phyloP scores from a whole-genome alignment of 2,113 vertebrate genomes.

The Austrofundulus limnaeus region DNA sequence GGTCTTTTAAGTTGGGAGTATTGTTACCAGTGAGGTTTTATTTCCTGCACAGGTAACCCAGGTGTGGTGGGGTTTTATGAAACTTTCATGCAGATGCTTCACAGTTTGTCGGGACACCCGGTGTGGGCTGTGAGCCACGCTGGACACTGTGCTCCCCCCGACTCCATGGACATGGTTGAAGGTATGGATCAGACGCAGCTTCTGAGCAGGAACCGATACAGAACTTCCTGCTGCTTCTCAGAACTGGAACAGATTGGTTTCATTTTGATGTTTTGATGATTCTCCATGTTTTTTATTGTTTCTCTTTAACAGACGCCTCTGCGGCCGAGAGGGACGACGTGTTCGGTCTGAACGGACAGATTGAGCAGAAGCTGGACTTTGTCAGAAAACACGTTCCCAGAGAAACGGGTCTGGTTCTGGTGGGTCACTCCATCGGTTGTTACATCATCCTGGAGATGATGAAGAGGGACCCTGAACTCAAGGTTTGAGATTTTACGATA shows the following conservation, averaged over 20 bases:
- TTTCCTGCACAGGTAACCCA: conserved; percentile 85
- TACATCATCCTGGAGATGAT: conserved; percentile 91
- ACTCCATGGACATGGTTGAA: conserved; percentile 86
- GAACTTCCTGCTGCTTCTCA: too few relatives aligned
- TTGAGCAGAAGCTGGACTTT: conserved; percentile 92
- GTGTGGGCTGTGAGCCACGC: conserved; percentile 93
- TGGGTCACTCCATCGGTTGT: conserved; percentile 93
- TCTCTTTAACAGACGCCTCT: conserved; percentile 71
- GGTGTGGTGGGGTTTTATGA: conserved; percentile 87
- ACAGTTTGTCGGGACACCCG: conserved; percentile 79
- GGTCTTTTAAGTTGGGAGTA: too few relatives aligned
- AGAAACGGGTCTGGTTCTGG: conserved; percentile 83
- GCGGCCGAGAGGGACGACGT: conserved; percentile 78
- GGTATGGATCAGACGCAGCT: conserved; percentile 61
- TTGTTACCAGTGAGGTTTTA: neutral
- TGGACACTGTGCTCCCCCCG: conserved; percentile 85
- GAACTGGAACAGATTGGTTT: too few relatives aligned
- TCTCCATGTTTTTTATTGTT: neutral
- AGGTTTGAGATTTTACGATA: too few relatives aligned
- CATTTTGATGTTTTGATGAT: too few relatives aligned
- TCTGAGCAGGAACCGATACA: neutral
- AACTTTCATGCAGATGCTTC: conserved; percentile 86
- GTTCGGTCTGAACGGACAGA: conserved; percentile 90
- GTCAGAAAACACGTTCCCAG: conserved; percentile 84
- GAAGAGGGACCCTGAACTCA: conserved; percentile 84